A percentile compares a stretch with the other conserved stretches of the same genome.
phyloP scores from a whole-genome alignment of 2,888 invertebrate genomes.

The Portevinia maculata region DNA sequence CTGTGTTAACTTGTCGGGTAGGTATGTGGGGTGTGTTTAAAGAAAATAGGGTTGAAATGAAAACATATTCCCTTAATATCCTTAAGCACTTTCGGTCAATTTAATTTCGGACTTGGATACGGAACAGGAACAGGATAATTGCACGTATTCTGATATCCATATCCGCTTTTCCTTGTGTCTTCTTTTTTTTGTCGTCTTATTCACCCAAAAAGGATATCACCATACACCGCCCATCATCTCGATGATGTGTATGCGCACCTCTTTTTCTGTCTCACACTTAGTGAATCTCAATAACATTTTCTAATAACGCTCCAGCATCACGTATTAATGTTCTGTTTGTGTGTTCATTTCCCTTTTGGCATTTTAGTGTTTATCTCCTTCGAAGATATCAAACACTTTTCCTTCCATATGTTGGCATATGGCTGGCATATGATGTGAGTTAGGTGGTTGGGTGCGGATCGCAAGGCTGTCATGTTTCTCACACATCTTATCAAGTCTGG shows the following conservation, averaged over 20 bases:
- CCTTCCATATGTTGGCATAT: conserved; percentile 36
- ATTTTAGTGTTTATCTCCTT: conserved; percentile 71
- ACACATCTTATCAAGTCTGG: conserved; percentile 44
- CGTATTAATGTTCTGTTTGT: conserved; percentile 71
- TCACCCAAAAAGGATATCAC: conserved; percentile 45
- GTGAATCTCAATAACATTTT: conserved; percentile 69
- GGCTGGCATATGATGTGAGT: not conserved
- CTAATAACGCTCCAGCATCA: conserved; percentile 68
- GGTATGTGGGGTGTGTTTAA: conserved; percentile 51
- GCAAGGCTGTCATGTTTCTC: conserved; percentile 44
- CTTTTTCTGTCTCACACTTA: conserved; percentile 15
- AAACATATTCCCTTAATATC: conserved; percentile 74
- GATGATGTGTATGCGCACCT: conserved; percentile 10
- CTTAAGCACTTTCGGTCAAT: conserved; percentile 74
- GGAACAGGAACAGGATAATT: conserved; percentile 1
- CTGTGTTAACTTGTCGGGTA: not conserved
- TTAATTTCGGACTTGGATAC: conserved; percentile 69
- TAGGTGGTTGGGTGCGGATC: conserved; percentile 12
- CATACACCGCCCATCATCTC: conserved; percentile 23
- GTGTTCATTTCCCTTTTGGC: conserved; percentile 74
- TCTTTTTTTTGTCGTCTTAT: conserved; percentile 6
- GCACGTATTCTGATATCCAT: conserved; percentile 33
- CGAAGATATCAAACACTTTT: conserved; percentile 65
- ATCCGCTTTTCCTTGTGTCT: conserved; percentile 41
- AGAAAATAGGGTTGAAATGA: conserved; percentile 70